These are phyloP conservation scores for Styela clava DNA, from an alignment of 23 tunicate species.

Conservation along the genomic window DNA sequence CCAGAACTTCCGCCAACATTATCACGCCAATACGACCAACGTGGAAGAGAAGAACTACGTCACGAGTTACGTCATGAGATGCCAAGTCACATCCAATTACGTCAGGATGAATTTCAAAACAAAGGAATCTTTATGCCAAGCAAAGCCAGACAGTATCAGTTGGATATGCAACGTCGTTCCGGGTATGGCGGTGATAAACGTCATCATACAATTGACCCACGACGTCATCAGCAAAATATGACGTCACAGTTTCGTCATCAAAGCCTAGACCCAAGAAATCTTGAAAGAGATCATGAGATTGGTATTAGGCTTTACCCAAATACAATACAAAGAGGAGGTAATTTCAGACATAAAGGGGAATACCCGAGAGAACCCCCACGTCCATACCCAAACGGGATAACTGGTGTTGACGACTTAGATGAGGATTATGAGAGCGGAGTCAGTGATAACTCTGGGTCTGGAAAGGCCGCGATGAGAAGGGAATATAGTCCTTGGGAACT, in stretches of 20 bases:
- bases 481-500: slow-evolving; percentile 36
- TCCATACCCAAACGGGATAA: not conserved
- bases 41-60: not conserved
- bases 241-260: not conserved
- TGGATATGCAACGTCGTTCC: not conserved
- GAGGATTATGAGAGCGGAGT: slow-evolving; percentile 19
- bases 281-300: not conserved
- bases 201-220: not conserved
- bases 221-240: not conserved
- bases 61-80: not conserved
- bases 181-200: not conserved
- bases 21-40: not conserved
- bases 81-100: slow-evolving; percentile 5
- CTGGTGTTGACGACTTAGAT: slow-evolving; percentile 1
- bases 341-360: not conserved
- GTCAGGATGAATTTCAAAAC: not conserved
- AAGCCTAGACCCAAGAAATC: not conserved
- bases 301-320: not conserved
- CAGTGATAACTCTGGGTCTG: not conserved
- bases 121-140: not conserved
- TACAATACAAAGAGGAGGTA: not conserved
- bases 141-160: not conserved
- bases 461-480: slow-evolving; percentile 27
- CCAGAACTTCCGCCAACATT: too few species aligned
- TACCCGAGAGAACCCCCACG: not conserved